Evolutionary conservation across 2,113 vertebrate genomes (phyloP).

Genomic region (Calyptomena viridis): DNA sequence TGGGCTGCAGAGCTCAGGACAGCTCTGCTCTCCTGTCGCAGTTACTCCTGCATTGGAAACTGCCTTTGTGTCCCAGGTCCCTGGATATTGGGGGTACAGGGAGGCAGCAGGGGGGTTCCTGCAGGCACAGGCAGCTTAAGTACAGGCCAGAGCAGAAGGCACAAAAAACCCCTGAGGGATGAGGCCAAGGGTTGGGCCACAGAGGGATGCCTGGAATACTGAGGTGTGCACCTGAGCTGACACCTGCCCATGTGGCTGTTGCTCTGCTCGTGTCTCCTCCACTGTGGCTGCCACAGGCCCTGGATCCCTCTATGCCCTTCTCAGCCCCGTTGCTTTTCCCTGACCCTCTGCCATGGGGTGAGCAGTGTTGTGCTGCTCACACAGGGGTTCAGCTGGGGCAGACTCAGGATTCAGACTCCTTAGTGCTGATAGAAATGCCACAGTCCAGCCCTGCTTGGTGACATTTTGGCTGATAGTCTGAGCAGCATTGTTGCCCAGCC

Average conservation of each 20-base stretch:
- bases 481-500: neutral
- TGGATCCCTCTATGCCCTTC: neutral
- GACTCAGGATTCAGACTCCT: neutral
- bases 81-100: neutral
- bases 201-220: neutral
- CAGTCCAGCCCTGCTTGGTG: neutral
- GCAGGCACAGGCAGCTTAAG: neutral
- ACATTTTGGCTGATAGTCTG: neutral
- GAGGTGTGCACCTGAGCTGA: neutral
- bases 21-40: neutral
- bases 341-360: neutral
- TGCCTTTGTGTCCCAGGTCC: neutral
- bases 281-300: neutral
- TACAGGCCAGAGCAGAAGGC: neutral
- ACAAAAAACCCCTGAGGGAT: neutral
- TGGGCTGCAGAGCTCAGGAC: neutral
- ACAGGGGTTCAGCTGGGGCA: neutral
- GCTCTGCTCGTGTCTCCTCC: neutral
- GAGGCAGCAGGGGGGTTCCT: neutral
- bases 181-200: neutral
- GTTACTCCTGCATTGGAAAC: neutral
- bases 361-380: neutral
- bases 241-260: neutral
- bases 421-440: neutral
- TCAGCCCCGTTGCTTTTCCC: neutral